Base-by-base conservation (phyloP, 1,140 invertebrate genomes). In the Lordiphosa stackelbergi region DNA sequence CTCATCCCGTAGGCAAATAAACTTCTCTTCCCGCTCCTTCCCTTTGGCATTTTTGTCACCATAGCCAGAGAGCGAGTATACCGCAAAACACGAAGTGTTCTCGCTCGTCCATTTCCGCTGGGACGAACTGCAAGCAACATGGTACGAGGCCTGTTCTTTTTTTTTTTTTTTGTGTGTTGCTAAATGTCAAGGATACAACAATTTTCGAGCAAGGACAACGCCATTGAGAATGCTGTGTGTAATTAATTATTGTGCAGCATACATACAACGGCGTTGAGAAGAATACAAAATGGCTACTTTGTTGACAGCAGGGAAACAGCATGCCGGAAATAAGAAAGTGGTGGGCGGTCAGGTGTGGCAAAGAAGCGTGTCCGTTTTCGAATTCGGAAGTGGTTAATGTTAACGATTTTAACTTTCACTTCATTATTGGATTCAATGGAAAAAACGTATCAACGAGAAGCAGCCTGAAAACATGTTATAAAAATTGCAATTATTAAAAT, bases 181-280 rank as follows among this genome's bases (percentile, higher is more conserved):
- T 62, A 75, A 75, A 75, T 75, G 73, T 75, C 73, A 75, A 75
- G 72, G 72, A 75, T 74, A 74, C 72, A 69, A 69, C 71, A 74
- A 65, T 49, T 56, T 46, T 46, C 43, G 31, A 65, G 53, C 62
- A 64, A 65, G 62, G 62, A 64, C 59, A 63, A 63, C 35, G 64
- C 58, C 49, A 73, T 73, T 56, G 71, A 73, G 48, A 57, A 75
- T 62, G 66, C 71, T 66, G 72, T 31, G 28, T 31, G 28, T 70
- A 75, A 75, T 75, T 75, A 75, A 75, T 75, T 75, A 75, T 75
- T 66, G 72, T 75, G 73, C 55, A 53, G 66, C 72, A 71, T 69
- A 62, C 57, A 71, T 66, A 31, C 28, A 73, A 65, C 64, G 65
- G 65, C 69, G 71, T 52, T 52, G 72, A 16, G 47, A 53, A 69